Evolutionary conservation across 2,113 vertebrate species (phyloP), one percentile per base, ranked within the genome.

Genomic region (Notiomystis cincta): DNA sequence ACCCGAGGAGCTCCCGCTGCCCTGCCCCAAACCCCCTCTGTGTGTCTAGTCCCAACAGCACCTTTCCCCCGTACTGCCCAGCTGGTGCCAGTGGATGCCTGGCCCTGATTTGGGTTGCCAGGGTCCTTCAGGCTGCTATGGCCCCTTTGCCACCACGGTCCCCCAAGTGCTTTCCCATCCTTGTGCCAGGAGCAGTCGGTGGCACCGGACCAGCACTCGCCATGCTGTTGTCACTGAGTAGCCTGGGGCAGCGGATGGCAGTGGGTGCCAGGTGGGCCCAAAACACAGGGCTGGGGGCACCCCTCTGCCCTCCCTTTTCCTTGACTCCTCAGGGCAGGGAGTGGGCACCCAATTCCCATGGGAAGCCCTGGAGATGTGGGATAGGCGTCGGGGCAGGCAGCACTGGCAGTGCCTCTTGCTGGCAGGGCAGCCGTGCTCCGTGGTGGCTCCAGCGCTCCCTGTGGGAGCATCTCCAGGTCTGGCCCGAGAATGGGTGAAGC

Each of bases 391-490:
- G 54, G 58, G 24, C 22, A 3, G 42, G 56, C 7, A 5, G 66
- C 0, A 0, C n/a, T 2, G 45, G 44, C 2, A 1, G 12, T 48
- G 51, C 35, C 25, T 35, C 56, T 47, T 3, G 2, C 50, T 5
- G 11, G 21, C 3, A 0, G 56, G 62, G 44, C 2, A 0, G 11
- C 8, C 0, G 10, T 28, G 67, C 24, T 65, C 28, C 0, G 0
- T 6, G 4, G 42, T 30, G 47, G 21, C 86, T 65, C 70, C 4
- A 1, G 0, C 1, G n/a, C 24, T 18, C 66, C 6, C 0, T 2
- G 5, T 0, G 1, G 35, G 33, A 67, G 3, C 61, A 21, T 12
- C 48, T 37, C 35, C 4, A 3, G 38, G 38, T 53, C 42, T 13
- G 31, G 76, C 13, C 70, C 4, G 1, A 1, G 8, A 33, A 31